These are phyloP conservation scores for Chrysolina oricalcia DNA, from an alignment of 2,888 invertebrate genomes.

Conservation along the genomic window DNA sequence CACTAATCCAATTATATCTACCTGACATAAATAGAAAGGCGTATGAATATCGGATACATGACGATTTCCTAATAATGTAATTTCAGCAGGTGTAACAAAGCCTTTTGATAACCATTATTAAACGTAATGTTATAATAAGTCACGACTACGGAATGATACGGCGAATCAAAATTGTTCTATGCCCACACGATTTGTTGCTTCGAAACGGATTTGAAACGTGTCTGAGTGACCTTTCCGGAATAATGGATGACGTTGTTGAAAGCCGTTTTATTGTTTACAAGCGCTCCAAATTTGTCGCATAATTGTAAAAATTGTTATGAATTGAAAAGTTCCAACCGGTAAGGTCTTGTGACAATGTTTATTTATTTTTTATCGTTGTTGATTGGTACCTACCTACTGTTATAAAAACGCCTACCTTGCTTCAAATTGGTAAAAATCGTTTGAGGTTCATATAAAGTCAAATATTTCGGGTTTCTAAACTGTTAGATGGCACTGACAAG, in stretches of 20 bases:
- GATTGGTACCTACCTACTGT: too few relatives aligned
- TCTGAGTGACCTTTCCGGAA: slow-evolving; percentile 8
- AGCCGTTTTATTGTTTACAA: not conserved
- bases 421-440: too few relatives aligned
- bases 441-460: too few relatives aligned
- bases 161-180: slow-evolving; percentile 21
- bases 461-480: too few relatives aligned
- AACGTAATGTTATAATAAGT: slow-evolving; percentile 23
- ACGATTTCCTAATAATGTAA: slow-evolving; percentile 24
- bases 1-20: not conserved
- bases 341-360: too few relatives aligned
- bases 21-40: slow-evolving; percentile 10
- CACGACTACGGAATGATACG: slow-evolving; percentile 26
- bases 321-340: too few relatives aligned
- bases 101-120: slow-evolving; percentile 32
- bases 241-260: not conserved
- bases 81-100: slow-evolving; percentile 35
- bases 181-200: slow-evolving; percentile 22
- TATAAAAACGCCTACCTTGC: too few relatives aligned
- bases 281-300: too few relatives aligned
- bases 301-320: too few relatives aligned
- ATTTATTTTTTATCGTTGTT: too few relatives aligned
- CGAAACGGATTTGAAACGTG: slow-evolving; percentile 16
- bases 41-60: slow-evolving; percentile 4
- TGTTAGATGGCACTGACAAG: too few relatives aligned